Evolutionary conservation across 2,797 vertebrate species (phyloP), one percentile per base, ranked within the genome.

Genomic region (Esox lucius): DNA sequence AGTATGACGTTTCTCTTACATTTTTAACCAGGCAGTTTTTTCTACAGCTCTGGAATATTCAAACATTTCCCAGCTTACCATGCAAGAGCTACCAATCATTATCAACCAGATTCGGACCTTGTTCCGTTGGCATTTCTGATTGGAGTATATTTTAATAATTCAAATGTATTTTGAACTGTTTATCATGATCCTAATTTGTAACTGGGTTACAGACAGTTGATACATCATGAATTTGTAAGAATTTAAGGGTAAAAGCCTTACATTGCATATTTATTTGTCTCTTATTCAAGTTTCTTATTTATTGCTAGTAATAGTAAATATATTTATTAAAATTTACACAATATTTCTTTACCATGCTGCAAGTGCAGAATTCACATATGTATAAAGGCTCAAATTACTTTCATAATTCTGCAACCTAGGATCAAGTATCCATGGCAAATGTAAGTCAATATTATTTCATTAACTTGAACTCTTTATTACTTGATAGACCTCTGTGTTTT

Each of bases 401-500:
- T 53, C 49, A 1, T 53, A 17, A 19, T 53, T 53, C 49, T 53
- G 8, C 19, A 53, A 53, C 49, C 5, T n/a, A 53, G 49, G 17
- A 53, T 64, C 24, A 49, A 69, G 15, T 39, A n/a, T 19, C 62
- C 59, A 22, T 61, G 7, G 17, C n/a, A 35, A 69, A 64, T 22
- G 22, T 24, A 28, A 28, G 24, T 1, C 59, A 62, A 62, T 16
- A 53, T 48, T 69, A 31, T 46, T 72, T 62, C 59, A 28, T 22
- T 26, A 11, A 24, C 22, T 62, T 26, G 26, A 4, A 13, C 59
- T 12, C 26, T 62, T 62, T 22, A 62, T 62, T 12, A 62, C 24
- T 64, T 26, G 59, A 72, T 64, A 72, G 48, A 13, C 59, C 17
- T 61, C 19, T 39, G 59, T 59, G 22, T 72, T 64, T 46, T 46